Conservation (phyloP, 2,888 invertebrate species). For the Hydrotaea diabolus region DNA sequence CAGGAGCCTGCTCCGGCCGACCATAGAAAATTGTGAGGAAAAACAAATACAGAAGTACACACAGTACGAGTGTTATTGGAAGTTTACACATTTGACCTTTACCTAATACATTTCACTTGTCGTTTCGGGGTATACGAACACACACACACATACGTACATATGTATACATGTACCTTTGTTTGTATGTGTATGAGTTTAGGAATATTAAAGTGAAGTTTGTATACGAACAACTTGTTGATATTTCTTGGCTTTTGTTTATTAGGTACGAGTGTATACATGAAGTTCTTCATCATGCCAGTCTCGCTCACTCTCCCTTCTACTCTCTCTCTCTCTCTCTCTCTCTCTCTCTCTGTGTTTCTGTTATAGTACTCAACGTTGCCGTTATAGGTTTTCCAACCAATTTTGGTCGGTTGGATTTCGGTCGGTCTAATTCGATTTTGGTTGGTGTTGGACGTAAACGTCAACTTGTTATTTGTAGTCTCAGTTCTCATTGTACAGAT, state of each 20-base stretch:
- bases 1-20: no score
- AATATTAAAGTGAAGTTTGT: not conserved
- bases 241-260: constrained; percentile 18
- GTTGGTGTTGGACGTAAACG: no score
- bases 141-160: not conserved
- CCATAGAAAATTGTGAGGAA: not conserved
- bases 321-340: not conserved
- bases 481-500: no score
- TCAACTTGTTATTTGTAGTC: no score
- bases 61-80: not conserved
- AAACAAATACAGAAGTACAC: not conserved
- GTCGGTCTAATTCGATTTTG: no score
- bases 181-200: not conserved
- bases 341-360: not conserved
- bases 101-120: not conserved
- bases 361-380: no score
- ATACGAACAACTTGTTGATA: constrained; percentile 44
- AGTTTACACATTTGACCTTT: constrained; percentile 17
- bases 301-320: not conserved
- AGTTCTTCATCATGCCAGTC: not conserved
- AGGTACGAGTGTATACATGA: constrained; percentile 10
- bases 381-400: no score
- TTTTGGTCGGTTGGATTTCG: no score
- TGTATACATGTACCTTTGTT: not conserved
- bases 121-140: not conserved